Base-by-base conservation (phyloP, 2,113 vertebrate genomes). In the Amphiprion ocellaris region DNA sequence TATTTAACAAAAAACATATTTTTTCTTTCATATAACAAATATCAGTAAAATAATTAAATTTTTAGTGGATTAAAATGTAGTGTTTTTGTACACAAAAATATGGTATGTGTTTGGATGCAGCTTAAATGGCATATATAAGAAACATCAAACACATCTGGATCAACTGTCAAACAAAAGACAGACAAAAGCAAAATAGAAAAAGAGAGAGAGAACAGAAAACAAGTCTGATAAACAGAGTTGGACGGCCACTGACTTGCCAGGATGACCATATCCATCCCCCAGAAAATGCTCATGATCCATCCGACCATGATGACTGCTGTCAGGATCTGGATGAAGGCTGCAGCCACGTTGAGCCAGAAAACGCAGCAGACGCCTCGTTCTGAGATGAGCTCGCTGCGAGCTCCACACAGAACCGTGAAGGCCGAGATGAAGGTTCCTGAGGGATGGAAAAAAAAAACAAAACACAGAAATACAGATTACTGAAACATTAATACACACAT, bases 191-290 rank as follows among this genome's bases (percentile, higher is more conserved):
- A 44, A 11, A 44, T 10, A 69, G 75, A 63, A 1, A 5, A 54
- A 71, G 59, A 53, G 41, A 6, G 68, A n/a, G 9, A 5, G 0
- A 44, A 21, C 54, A 19, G 33, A 19, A 11, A 44, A 54, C 10
- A 33, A 30, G 30, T 30, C 4, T 28, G 47, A 28, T 0, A 49
- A n/a, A 62, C 5, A 4, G 17, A 44, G 33, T 8, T 8, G 1
- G 41, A 67, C 21, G 4, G 14, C 17, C 55, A 91, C 98, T 96
- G 93, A 99, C 98, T 99, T 89, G 98, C 97, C 0, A 99, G 95
- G 77, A 99, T 99, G 93, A 99, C 98, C 98, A 99, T 99, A 94
- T 99, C 98, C 98, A 99, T 99, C 52, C 98, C 98, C 98, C 98
- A 99, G 82, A 99, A 99, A 95, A 99, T 99, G 90, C 98, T 99